Base-by-base conservation (phyloP, 2,888 invertebrate species). In the Copidosoma aretas region DNA sequence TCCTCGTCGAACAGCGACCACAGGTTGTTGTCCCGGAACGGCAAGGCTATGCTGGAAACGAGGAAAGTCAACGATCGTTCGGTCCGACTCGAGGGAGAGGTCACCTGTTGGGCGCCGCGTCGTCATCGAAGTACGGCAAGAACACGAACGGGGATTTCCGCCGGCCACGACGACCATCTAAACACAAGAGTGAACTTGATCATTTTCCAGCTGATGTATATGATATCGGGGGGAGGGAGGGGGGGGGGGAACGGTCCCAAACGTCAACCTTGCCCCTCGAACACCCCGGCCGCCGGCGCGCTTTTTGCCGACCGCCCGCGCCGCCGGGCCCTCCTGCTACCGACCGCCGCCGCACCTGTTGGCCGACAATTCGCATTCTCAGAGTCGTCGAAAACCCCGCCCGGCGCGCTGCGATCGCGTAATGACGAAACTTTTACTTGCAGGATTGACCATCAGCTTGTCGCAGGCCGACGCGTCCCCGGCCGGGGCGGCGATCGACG, bases 41-140 rank as follows among this genome's bases (percentile, higher is more conserved):
- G 91, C 24, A 91, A 75, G 60, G 90, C 90, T 76, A 91, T 87
- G n/a, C 82, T 82, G 73, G n/a, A n/a, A n/a, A n/a, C n/a, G n/a
- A n/a, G n/a, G n/a, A n/a, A n/a, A n/a, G n/a, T n/a, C n/a, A n/a
- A n/a, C n/a, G n/a, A n/a, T n/a, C n/a, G n/a, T n/a, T n/a, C n/a
- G n/a, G n/a, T n/a, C n/a, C n/a, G n/a, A n/a, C n/a, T n/a, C n/a
- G n/a, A n/a, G n/a, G n/a, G n/a, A n/a, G n/a, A n/a, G n/a, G n/a
- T n/a, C 73, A 82, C 82, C 82, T 82, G 43, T 85, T 84, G 0
- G 87, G 85, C n/a, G 84, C 78, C 1, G 78, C 75, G 54, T 86
- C 84, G 81, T 89, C 88, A 75, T 88, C 88, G 49, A 91, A 85
- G 71, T 86, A 86, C 0, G 91, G 91, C 51, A 89, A 79, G 0